These are phyloP conservation scores for Helicolenus hilgendorfi DNA, from an alignment of 2,797 vertebrate genomes.

Conservation along the genomic window DNA sequence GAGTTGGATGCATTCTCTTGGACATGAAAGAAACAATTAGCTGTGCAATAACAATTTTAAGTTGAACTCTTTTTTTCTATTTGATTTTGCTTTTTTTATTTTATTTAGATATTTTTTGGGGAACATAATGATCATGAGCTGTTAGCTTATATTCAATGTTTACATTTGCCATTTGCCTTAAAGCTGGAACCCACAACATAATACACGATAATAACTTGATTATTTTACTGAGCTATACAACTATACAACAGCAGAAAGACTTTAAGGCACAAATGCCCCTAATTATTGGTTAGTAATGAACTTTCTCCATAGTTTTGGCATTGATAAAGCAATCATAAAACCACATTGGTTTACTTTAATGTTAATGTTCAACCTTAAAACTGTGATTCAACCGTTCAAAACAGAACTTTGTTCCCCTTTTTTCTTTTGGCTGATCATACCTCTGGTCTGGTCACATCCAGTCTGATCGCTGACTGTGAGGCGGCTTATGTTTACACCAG, in stretches of 20 bases:
- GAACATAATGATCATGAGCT: background rate
- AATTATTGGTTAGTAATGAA: background rate
- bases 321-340: background rate
- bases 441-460: constrained; percentile 72
- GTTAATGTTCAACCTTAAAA: background rate
- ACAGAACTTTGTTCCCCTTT: background rate
- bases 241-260: background rate
- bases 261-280: background rate
- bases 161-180: background rate
- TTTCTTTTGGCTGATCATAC: background rate
- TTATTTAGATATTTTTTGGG: background rate
- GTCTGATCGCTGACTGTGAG: constrained; percentile 84
- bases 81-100: background rate
- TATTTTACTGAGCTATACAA: background rate
- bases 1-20: too few species aligned
- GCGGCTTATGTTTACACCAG: constrained; percentile 70
- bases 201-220: background rate
- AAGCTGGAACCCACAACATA: background rate
- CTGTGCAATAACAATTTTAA: too few species aligned
- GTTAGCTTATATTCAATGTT: background rate
- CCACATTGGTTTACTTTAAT: background rate
- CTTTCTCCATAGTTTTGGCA: background rate
- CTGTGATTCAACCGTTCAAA: background rate
- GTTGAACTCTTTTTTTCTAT: too few species aligned
- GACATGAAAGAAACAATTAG: too few species aligned